Evolutionary conservation across 1,140 invertebrate genomes (phyloP).

Genomic region (Drosophila subpulchrella): DNA sequence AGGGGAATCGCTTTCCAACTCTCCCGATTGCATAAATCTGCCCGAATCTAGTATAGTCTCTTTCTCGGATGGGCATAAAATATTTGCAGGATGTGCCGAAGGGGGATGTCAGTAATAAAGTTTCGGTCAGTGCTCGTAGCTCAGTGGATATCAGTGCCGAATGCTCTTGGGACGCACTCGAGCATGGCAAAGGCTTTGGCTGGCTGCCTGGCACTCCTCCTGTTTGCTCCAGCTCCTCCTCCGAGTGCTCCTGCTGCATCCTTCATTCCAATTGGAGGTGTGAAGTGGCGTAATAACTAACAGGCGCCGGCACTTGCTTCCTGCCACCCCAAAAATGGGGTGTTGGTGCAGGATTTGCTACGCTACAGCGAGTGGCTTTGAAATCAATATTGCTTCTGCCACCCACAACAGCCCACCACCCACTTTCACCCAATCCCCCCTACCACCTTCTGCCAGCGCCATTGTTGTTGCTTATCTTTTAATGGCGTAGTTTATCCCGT

Average conservation of each 20-base stretch:
- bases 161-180: conserved; percentile 70
- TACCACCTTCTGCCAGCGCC: background rate
- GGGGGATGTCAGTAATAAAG: conserved; percentile 41
- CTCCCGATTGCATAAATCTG: conserved; percentile 9
- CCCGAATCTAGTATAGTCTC: conserved; percentile 6
- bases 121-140: conserved; percentile 44
- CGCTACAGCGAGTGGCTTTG: conserved; percentile 64
- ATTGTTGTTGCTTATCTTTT: conserved; percentile 73
- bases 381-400: conserved; percentile 69
- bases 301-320: conserved; percentile 57
- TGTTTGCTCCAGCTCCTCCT: background rate
- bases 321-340: conserved; percentile 15
- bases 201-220: conserved; percentile 23
- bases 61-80: conserved; percentile 18
- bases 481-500: conserved; percentile 76
- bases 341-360: conserved; percentile 46
- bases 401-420: conserved; percentile 1
- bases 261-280: conserved; percentile 55
- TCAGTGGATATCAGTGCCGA: conserved; percentile 57
- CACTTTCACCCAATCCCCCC: background rate
- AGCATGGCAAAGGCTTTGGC: conserved; percentile 71
- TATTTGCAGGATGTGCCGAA: conserved; percentile 29
- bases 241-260: conserved; percentile 1
- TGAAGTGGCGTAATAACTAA: conserved; percentile 80
- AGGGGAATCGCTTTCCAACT: background rate